A percentile compares a stretch with the other conserved stretches of the same genome.
These are phyloP conservation scores for Chrysomela aeneicollis DNA, from an alignment of 2,888 invertebrate genomes.

Conservation along the genomic window DNA sequence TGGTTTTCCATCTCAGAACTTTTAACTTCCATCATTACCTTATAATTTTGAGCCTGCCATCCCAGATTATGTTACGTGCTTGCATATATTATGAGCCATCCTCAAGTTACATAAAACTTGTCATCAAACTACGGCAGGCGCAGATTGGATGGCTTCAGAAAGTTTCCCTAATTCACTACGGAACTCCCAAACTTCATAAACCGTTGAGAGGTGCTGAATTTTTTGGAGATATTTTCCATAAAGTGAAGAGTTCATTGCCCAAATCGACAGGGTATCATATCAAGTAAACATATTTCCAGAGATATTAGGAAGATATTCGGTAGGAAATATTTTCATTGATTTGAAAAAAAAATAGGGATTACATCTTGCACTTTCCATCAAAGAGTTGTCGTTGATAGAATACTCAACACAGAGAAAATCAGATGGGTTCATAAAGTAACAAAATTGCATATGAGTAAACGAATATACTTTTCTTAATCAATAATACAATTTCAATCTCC, in stretches of 20 bases:
- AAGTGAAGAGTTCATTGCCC: neutral
- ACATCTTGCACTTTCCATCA: too few species aligned
- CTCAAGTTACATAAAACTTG: constrained; percentile 1
- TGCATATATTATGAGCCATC: constrained; percentile 2
- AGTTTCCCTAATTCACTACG: neutral
- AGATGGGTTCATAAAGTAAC: too few species aligned
- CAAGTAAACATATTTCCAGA: too few species aligned
- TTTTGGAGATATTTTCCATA: neutral
- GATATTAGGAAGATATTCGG: too few species aligned
- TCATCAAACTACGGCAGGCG: neutral
- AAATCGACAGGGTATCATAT: neutral
- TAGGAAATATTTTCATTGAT: too few species aligned
- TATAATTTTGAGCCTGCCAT: neutral
- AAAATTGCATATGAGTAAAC: too few species aligned
- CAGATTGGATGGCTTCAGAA: neutral
- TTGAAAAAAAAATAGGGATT: too few species aligned
- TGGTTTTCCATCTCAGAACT: neutral
- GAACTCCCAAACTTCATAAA: neutral
- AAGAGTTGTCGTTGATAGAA: too few species aligned
- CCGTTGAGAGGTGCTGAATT: neutral
- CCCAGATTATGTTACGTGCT: neutral
- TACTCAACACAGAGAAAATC: too few species aligned
- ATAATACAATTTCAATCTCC: too few species aligned
- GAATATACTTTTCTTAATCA: too few species aligned
- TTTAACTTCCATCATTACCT: neutral